Percentiles rank a stretch among this genome's conserved stretches.
phyloP scores from a whole-genome alignment of 1,140 invertebrate species.

The Bombus fervidus region DNA sequence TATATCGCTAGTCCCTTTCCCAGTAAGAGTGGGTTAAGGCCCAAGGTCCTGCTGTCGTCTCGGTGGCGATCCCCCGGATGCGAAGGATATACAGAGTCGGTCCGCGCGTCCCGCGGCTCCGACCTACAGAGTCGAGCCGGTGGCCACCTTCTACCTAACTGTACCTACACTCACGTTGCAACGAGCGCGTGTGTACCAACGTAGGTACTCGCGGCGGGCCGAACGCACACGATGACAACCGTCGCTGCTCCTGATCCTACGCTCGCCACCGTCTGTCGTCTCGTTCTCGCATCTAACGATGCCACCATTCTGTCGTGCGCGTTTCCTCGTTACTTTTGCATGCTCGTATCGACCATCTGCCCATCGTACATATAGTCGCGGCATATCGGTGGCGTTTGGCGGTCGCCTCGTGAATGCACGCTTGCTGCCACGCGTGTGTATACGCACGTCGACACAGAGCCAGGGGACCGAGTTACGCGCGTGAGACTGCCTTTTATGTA shows the following conservation, averaged over 20 bases:
- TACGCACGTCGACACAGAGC: conserved; percentile 14
- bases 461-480: conserved; percentile 20
- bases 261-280: background rate
- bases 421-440: background rate
- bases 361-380: background rate
- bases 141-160: conserved; percentile 78
- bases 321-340: background rate
- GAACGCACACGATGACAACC: conserved; percentile 52
- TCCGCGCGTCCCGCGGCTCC: conserved; percentile 69
- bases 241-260: conserved; percentile 26
- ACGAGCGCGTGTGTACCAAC: conserved; percentile 18
- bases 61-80: conserved; percentile 74
- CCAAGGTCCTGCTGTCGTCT: conserved; percentile 79
- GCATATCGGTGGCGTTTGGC: background rate
- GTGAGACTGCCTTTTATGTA: conserved; percentile 74
- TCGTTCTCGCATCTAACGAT: background rate
- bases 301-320: background rate
- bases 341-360: background rate
- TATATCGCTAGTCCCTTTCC: conserved; percentile 77
- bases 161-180: conserved; percentile 74
- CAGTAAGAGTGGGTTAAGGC: conserved; percentile 81
- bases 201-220: conserved; percentile 54
- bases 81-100: conserved; percentile 67
- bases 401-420: background rate
- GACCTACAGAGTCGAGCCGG: conserved; percentile 78